These are phyloP conservation scores for Myotis pilosus DNA, from an alignment of 2,797 vertebrate genomes.

Conservation along the genomic window DNA sequence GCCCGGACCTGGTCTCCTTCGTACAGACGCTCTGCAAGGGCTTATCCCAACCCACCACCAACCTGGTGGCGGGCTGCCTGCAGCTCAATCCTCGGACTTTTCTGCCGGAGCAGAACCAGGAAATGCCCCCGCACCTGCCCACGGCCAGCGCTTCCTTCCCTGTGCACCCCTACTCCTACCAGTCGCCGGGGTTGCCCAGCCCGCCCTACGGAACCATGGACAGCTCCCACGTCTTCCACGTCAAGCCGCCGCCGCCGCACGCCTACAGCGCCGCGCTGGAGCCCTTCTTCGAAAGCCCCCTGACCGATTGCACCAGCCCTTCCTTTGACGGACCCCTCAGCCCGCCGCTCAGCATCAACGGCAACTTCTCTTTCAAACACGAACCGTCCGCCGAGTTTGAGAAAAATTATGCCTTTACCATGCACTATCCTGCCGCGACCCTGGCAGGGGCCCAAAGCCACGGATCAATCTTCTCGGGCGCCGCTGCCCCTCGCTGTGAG, in stretches of 20 bases:
- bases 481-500: constrained; percentile 89
- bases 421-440: constrained; percentile 90
- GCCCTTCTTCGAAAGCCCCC: constrained; percentile 94
- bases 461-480: constrained; percentile 86
- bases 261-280: constrained; percentile 91
- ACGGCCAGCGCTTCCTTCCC: constrained; percentile 86
- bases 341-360: constrained; percentile 97
- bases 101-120: constrained; percentile 95
- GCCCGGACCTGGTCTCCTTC: constrained; percentile 95
- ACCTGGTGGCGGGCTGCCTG: constrained; percentile 96
- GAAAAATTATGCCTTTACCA: constrained; percentile 93
- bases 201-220: constrained; percentile 98
- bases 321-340: constrained; percentile 96
- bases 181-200: constrained; percentile 95
- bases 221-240: constrained; percentile 96
- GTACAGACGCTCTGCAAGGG: constrained; percentile 99
- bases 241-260: constrained; percentile 91
- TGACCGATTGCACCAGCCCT: constrained; percentile 90
- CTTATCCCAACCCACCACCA: constrained; percentile 97
- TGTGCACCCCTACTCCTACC: constrained; percentile 92
- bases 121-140: constrained; percentile 91
- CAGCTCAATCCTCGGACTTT: constrained; percentile 98
- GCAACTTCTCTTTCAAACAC: constrained; percentile 98
- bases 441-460: constrained; percentile 87
- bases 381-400: constrained; percentile 91